A percentile compares a stretch with the other conserved stretches of the same genome.
phyloP scores from a whole-genome alignment of 2,888 invertebrate genomes.

The Drosophila ustulata region DNA sequence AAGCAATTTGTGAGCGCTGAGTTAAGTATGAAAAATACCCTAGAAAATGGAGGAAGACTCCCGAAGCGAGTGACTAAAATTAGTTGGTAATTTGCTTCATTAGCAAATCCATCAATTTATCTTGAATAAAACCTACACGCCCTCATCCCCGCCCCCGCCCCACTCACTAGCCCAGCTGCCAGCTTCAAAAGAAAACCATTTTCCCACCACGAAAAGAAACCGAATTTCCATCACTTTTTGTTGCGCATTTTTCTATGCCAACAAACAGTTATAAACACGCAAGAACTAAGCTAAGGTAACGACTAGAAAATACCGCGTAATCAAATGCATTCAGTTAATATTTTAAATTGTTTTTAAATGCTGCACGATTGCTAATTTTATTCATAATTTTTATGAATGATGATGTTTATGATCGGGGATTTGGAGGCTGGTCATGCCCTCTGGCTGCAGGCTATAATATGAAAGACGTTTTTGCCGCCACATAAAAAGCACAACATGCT shows the following conservation, averaged over 20 bases:
- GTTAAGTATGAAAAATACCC: slow-evolving; percentile 18
- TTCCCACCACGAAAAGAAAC: slow-evolving; percentile 62
- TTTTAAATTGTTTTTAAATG: slow-evolving; percentile 9
- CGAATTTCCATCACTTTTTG: slow-evolving; percentile 51
- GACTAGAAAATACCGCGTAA: slow-evolving; percentile 38
- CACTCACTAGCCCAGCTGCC: slow-evolving; percentile 2
- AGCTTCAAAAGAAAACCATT: slow-evolving; percentile 65
- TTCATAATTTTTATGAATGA: neutral
- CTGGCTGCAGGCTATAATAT: slow-evolving; percentile 20
- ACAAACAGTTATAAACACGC: slow-evolving; percentile 30
- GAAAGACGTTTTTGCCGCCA: slow-evolving; percentile 58
- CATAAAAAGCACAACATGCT: slow-evolving; percentile 71
- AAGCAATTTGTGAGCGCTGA: slow-evolving; percentile 7
- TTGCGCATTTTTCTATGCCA: slow-evolving; percentile 17
- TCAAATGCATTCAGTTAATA: neutral
- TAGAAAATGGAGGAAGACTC: neutral
- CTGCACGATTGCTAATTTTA: neutral
- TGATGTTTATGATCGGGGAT: neutral
- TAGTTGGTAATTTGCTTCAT: slow-evolving; percentile 58
- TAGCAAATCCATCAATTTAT: slow-evolving; percentile 56
- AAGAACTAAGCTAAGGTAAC: neutral
- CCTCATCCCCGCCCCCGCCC: neutral
- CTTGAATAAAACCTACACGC: slow-evolving; percentile 30
- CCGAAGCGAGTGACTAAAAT: slow-evolving; percentile 27
- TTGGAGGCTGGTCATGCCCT: slow-evolving; percentile 13